Evolutionary conservation across 1,140 invertebrate species (phyloP), one percentile per base, ranked within the genome.

Genomic region (Drosophila eugracilis): DNA sequence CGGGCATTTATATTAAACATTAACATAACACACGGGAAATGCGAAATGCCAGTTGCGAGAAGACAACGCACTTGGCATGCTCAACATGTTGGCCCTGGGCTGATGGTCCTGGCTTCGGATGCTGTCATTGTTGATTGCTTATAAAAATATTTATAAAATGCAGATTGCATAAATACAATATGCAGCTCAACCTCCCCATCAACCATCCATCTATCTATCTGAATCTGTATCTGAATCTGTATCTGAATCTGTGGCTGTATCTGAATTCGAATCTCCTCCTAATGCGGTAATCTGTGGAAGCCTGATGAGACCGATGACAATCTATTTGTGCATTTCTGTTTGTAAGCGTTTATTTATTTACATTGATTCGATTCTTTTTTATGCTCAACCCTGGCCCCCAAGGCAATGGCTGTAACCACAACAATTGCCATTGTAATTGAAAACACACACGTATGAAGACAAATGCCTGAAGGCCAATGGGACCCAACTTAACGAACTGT

Each of bases 1-100:
- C 78, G 84, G 83, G 78, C 83, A 86, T 88, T 86, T 86, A 84
- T 86, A 88, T 86, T 88, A 88, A 81, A 83, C 83, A 86, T 86
- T 86, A 88, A 86, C 76, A 88, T 76, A 67, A 60, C 57, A 75
- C 55, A 72, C 47, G 42, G 59, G 41, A 47, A 55, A 66, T 73
- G 32, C 41, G 32, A 52, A 41, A 34, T 54, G 34, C 4, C 24
- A 34, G 26, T 45, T 62, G 58, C 58, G 58, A n/a, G 30, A 69
- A 69, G 62, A 69, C 65, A 73, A 71, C 42, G 63, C 79, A 83
- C 81, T 80, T 73, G 57, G 66, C 66, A 85, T 85, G 77, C 81
- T 39, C 76, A 76, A 60, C 72, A 73, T 85, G 80, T 80, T 52
- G 49, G 53, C 76, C 39, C 47, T 50, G 37, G 54, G 55, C 73